A percentile compares a stretch with the other conserved stretches of the same genome.
phyloP scores from a whole-genome alignment of 2,888 invertebrate species.

The Eupeodes latifasciatus region DNA sequence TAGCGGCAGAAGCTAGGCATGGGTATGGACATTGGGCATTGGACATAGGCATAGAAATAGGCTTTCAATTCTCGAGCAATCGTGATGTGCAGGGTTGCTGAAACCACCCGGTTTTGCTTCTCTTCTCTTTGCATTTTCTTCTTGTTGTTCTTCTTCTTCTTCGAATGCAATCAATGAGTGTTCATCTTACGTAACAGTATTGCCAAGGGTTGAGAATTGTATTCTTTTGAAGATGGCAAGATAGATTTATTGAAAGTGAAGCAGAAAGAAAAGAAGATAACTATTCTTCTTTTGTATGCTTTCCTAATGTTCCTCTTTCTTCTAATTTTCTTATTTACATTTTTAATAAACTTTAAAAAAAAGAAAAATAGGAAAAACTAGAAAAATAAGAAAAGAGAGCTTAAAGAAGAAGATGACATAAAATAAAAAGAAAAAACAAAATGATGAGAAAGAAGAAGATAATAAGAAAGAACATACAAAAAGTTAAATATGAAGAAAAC shows the following conservation, averaged over 20 bases:
- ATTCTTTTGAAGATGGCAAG: not conserved
- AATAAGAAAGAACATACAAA: no score
- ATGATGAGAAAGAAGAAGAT: no score
- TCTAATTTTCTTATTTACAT: no score
- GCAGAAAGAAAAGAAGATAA: not conserved
- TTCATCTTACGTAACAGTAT: not conserved
- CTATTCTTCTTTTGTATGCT: no score
- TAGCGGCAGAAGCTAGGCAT: not conserved
- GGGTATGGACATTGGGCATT: no score
- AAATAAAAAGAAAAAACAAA: no score
- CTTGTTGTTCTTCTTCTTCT: not conserved
- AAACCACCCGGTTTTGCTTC: not conserved
- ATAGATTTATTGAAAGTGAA: not conserved
- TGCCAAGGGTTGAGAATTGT: conserved; percentile 11
- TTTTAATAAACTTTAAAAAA: not conserved
- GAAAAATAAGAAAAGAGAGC: no score
- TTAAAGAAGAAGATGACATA: no score
- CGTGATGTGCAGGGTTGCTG: conserved; percentile 39
- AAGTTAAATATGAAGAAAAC: no score
- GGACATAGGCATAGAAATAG: not conserved
- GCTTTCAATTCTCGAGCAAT: conserved; percentile 29
- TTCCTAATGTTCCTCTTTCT: no score
- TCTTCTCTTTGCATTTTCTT: not conserved
- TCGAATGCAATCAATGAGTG: conserved; percentile 8
- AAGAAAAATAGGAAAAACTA: no score